phyloP scores from a whole-genome alignment of 2,888 invertebrate genomes.

The Drepanosiphum platanoidis region DNA sequence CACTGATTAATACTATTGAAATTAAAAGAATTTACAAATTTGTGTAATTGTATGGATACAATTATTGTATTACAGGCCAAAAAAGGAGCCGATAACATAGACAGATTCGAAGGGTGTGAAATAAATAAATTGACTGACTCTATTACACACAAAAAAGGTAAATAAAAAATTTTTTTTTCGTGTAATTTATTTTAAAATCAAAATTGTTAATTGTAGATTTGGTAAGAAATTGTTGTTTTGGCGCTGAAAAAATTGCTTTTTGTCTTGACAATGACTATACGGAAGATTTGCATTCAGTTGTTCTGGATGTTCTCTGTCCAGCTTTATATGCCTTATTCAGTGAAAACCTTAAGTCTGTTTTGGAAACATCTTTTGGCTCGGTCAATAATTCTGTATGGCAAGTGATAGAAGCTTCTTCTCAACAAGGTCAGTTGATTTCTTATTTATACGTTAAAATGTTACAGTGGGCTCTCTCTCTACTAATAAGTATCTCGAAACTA shows the following conservation, averaged over 20 bases:
- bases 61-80: conserved; percentile 31
- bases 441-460: no score
- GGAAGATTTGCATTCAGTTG: conserved; percentile 65
- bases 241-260: conserved; percentile 55
- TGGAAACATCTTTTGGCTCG: conserved; percentile 86
- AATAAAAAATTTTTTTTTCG: not conserved
- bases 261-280: conserved; percentile 57
- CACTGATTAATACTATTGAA: no score
- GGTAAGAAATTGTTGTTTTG: conserved; percentile 55
- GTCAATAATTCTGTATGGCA: conserved; percentile 90
- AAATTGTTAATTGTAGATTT: conserved; percentile 24
- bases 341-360: conserved; percentile 83
- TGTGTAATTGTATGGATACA: not conserved
- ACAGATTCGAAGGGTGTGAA: conserved; percentile 54
- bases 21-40: no score
- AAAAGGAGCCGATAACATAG: conserved; percentile 41
- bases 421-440: conserved; percentile 73
- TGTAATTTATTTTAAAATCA: not conserved
- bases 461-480: no score
- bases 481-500: no score
- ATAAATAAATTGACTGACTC: conserved; percentile 57
- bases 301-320: conserved; percentile 81
- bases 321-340: conserved; percentile 84
- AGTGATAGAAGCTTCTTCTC: conserved; percentile 87
- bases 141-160: conserved; percentile 56